Base-by-base conservation (phyloP, 2,797 vertebrate species). In the Muraenolepis orangiensis region DNA sequence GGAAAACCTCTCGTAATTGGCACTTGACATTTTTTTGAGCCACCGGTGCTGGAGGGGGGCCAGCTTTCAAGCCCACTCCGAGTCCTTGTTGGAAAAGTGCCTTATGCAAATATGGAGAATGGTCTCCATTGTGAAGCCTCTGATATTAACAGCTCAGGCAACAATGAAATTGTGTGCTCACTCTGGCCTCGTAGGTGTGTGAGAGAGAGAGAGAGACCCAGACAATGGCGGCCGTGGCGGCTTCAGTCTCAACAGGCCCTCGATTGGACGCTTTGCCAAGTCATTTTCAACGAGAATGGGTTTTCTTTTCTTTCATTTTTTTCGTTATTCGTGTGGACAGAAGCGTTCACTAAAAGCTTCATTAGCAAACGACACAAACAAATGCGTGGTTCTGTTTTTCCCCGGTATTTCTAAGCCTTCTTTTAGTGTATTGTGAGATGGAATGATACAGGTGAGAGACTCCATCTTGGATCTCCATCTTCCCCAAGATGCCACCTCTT, bases 21-120 rank as follows among this genome's bases (percentile, higher is more conserved):
- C 92, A 93, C 93, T 94, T 95, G 93, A 94, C 93, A 94, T 94
- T 93, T 94, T 93, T 92, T 90, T 92, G 90, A 90, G 87, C 89
- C 89, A 90, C 81, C 88, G 91, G 90, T 87, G 84, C 88, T 93
- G 90, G 91, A 94, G 92, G 91, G 91, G 91, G 92, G 90, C 90
- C 88, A 87, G 91, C 89, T 92, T 90, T 93, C 89, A 92, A 94
- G 91, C 87, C 91, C 91, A 92, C 92, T 93, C 90, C 69, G 90
- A 87, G 87, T 89, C 85, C 91, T 93, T 92, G 90, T 92, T 92
- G 91, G 87, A 93, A 94, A 94, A 94, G 93, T 94, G 93, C 92
- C 92, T 93, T 93, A 95, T 94, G 93, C 93, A 93, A 95, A 94
- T 94, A 91, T 79, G 85, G 84, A 86, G 86, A 92, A 93, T 91